phyloP scores from a whole-genome alignment of 2,797 vertebrate genomes.

The Peromyscus eremicus region DNA sequence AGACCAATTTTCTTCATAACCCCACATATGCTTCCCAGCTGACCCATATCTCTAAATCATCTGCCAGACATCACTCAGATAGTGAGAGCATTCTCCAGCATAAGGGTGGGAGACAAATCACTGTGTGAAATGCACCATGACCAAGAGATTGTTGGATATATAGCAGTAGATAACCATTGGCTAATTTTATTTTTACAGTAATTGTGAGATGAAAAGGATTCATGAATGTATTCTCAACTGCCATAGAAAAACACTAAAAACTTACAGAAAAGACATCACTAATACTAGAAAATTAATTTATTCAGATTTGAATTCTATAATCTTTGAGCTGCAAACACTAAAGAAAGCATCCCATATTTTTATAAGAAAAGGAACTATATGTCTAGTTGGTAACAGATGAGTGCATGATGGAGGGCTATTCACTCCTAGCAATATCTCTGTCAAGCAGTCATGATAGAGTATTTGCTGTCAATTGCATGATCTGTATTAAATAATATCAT shows the following conservation, averaged over 20 bases:
- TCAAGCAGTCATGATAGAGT: neutral
- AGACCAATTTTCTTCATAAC: constrained; percentile 63
- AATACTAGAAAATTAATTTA: neutral
- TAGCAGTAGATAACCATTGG: constrained; percentile 78
- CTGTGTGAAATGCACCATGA: constrained; percentile 70
- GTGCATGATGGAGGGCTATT: neutral
- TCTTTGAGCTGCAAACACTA: neutral
- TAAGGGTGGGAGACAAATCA: constrained; percentile 59
- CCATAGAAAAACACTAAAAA: constrained; percentile 1
- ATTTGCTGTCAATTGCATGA: neutral
- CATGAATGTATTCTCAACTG: neutral
- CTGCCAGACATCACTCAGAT: constrained; percentile 68
- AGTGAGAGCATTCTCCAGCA: constrained; percentile 61
- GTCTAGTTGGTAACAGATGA: neutral
- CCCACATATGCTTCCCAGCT: constrained; percentile 76
- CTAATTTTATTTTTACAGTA: constrained; percentile 78
- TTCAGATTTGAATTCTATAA: neutral
- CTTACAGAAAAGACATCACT: neutral
- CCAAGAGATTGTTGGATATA: constrained; percentile 65
- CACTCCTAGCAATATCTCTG: neutral
- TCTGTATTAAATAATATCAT: neutral
- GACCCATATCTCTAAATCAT: constrained; percentile 53
- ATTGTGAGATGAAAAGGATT: constrained; percentile 77
- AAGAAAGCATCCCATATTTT: neutral
- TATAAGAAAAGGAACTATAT: neutral